Evolutionary conservation across 2,797 vertebrate species (phyloP).

Genomic region (Xerus rutilus): DNA sequence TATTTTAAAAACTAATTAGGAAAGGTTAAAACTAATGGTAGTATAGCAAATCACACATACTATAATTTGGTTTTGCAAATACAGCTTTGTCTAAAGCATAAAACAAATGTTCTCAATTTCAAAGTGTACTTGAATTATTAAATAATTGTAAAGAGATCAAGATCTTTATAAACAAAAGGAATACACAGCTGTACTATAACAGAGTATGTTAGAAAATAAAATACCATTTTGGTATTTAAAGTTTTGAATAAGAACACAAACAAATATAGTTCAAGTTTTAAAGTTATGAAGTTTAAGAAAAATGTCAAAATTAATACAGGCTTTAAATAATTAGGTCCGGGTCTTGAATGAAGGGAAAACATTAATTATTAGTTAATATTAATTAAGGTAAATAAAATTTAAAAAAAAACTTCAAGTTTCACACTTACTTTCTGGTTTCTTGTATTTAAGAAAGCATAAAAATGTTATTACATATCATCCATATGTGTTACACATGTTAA

Average conservation of each 20-base stretch:
- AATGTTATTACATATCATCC: slow-evolving; percentile 57
- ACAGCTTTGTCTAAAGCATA: slow-evolving; percentile 34
- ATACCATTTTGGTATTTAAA: not conserved
- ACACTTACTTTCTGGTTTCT: slow-evolving; percentile 59
- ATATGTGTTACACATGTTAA: slow-evolving; percentile 54
- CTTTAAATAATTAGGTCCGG: slow-evolving; percentile 43
- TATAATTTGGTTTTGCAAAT: slow-evolving; percentile 62
- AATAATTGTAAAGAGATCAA: slow-evolving; percentile 59
- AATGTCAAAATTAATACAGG: slow-evolving; percentile 53
- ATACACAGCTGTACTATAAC: slow-evolving; percentile 27
- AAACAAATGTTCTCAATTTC: slow-evolving; percentile 67
- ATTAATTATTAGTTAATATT: not conserved
- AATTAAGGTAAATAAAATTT: slow-evolving; percentile 62
- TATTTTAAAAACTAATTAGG: slow-evolving; percentile 64
- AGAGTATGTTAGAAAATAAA: slow-evolving; percentile 48
- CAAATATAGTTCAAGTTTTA: slow-evolving; percentile 14
- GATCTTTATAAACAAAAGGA: slow-evolving; percentile 14
- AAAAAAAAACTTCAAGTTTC: slow-evolving; percentile 60
- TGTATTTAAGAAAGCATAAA: slow-evolving; percentile 58
- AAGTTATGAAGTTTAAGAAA: slow-evolving; percentile 66
- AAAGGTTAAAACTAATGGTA: slow-evolving; percentile 70
- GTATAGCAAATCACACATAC: slow-evolving; percentile 35
- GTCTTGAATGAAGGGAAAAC: slow-evolving; percentile 60
- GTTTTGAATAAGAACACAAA: slow-evolving; percentile 23
- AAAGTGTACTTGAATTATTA: slow-evolving; percentile 66